Base-by-base conservation (phyloP, 2,113 vertebrate genomes). In the Noturus placidus region DNA sequence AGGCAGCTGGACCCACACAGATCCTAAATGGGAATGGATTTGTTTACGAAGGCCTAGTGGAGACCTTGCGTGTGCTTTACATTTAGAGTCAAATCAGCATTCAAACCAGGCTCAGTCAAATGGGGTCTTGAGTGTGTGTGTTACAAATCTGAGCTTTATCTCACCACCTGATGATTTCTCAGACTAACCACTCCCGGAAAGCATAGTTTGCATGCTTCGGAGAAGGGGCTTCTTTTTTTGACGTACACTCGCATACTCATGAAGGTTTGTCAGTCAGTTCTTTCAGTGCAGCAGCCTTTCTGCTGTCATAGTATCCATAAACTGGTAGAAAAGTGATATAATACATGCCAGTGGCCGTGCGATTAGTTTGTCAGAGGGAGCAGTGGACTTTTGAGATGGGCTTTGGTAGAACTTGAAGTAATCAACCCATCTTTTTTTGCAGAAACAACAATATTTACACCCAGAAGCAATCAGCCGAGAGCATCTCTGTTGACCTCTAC, bases 31-130 rank as follows among this genome's bases (percentile, higher is more conserved):
- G 89, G 85, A 87, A 72, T 69, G 20, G 82, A 95, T 95, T 96
- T 96, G 95, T 89, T 93, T 95, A 93, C 89, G 87, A 92, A 93
- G 93, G 93, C 93, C 93, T 93, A 93, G 94, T 94, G 88, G 92
- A 91, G 94, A 95, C 91, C 92, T 92, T 72, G 91, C 91, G 92
- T 93, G 91, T 93, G 92, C 82, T 95, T 95, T 95, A 94, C 95
- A 95, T 94, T 92, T 91, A 90, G 78, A 95, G 92, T 92, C 94
- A 96, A 96, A 95, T 94, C 57, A 94, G 93, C 77, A 95, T 95
- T 95, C 95, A 90, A 90, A 90, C 90, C 90, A 90, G 86, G 89
- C 85, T 79, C 90, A 93, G 93, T 93, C 92, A 91, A 89, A 90
- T 91, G 81, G 91, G 88, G 82, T 90, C 92, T 89, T 87, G 92